These are phyloP conservation scores for Cloeon dipterum DNA, from an alignment of 2,888 invertebrate genomes.

Conservation along the genomic window DNA sequence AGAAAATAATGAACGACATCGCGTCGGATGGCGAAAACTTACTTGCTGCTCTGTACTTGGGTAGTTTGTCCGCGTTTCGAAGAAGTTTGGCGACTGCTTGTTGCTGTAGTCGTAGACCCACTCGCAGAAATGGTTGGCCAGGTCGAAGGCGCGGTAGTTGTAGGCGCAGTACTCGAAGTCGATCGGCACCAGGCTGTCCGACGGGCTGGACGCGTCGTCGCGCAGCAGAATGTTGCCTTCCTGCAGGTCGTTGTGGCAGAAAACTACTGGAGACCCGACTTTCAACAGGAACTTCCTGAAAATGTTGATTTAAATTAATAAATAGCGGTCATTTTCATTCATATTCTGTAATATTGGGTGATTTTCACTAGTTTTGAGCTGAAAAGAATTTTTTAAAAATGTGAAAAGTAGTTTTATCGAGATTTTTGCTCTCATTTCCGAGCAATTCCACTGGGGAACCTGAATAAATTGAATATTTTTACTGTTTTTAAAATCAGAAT, in stretches of 20 bases:
- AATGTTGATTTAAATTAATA: background rate
- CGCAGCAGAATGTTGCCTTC: constrained; percentile 52
- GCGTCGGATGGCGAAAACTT: too few species aligned
- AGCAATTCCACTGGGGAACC: too few species aligned
- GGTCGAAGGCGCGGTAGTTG: constrained; percentile 78
- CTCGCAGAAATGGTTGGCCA: constrained; percentile 87
- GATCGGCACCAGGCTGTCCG: constrained; percentile 46
- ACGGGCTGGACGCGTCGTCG: constrained; percentile 10
- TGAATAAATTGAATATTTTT: too few species aligned
- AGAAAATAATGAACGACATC: too few species aligned
- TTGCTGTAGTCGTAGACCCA: constrained; percentile 78
- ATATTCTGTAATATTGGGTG: too few species aligned
- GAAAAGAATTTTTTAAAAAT: too few species aligned
- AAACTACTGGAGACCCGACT: constrained; percentile 56
- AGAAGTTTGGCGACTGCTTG: constrained; percentile 52
- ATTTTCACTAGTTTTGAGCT: too few species aligned
- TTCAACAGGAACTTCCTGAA: constrained; percentile 21
- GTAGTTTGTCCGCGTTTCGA: constrained; percentile 37
- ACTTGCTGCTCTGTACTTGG: constrained; percentile 66
- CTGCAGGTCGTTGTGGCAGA: constrained; percentile 89
- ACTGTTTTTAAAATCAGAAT: too few species aligned
- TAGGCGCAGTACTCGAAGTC: constrained; percentile 94
- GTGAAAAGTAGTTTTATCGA: too few species aligned
- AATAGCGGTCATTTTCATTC: too few species aligned
- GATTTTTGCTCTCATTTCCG: too few species aligned